A percentile compares a stretch with the other conserved stretches of the same genome.
These are phyloP conservation scores for Thunnus maccoyii DNA, from an alignment of 2,113 vertebrate species.

Conservation along the genomic window DNA sequence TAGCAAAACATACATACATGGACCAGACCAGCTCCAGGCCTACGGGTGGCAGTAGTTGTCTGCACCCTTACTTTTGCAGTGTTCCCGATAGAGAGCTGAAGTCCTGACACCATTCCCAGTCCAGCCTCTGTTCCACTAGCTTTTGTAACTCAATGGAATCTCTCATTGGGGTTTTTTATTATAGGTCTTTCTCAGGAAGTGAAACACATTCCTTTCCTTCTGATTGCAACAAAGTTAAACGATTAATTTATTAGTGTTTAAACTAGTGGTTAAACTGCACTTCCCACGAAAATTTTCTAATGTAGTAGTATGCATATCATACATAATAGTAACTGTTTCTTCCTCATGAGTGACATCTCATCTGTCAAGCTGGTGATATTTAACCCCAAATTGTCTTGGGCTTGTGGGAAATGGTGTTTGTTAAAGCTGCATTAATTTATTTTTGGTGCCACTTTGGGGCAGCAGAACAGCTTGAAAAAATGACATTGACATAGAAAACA, in stretches of 20 bases:
- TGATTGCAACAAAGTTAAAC: background rate
- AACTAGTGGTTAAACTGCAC: background rate
- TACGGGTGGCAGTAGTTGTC: background rate
- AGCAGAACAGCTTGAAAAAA: background rate
- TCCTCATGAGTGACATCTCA: background rate
- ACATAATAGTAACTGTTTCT: background rate
- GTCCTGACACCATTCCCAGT: background rate
- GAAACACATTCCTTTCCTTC: background rate
- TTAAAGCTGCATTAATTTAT: background rate
- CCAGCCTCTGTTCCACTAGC: background rate
- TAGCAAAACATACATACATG: background rate
- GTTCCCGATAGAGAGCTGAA: constrained; percentile 1
- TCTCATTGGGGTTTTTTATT: too few species aligned
- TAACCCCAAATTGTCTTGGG: background rate
- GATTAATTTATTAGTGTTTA: background rate
- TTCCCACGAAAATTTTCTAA: too few species aligned
- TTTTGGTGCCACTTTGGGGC: background rate
- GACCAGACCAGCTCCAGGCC: constrained; percentile 11
- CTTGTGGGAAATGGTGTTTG: too few species aligned
- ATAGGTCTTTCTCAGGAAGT: too few species aligned
- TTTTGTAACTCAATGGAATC: too few species aligned
- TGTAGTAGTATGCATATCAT: background rate
- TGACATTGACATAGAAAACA: background rate
- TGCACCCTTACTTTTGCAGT: background rate
- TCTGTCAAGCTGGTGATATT: background rate